Evolutionary conservation across 2,888 invertebrate species (phyloP).

Genomic region (Lasioglossum vierecki): DNA sequence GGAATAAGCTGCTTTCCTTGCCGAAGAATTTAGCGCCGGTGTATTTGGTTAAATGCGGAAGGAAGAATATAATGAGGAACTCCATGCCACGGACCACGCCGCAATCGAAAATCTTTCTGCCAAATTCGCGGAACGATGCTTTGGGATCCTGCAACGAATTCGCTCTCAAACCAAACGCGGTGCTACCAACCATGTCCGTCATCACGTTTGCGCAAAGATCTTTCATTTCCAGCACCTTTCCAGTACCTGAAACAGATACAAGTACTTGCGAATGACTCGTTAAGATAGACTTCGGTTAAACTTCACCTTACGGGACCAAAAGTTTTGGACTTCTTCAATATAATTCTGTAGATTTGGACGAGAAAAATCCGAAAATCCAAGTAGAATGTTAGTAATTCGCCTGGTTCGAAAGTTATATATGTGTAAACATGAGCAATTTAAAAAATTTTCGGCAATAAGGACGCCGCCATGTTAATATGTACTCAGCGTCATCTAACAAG

Average conservation of each 20-base stretch:
- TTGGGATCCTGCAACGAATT: conserved; percentile 83
- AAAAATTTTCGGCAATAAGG: too few relatives aligned
- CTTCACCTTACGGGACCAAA: too few relatives aligned
- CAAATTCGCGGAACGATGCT: conserved; percentile 83
- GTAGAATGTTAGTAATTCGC: too few relatives aligned
- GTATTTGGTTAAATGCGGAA: conserved; percentile 81
- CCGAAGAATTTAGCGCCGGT: conserved; percentile 82
- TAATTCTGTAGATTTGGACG: too few relatives aligned
- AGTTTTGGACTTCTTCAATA: too few relatives aligned
- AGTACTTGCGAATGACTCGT: background rate
- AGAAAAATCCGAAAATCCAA: too few relatives aligned
- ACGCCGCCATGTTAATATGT: too few relatives aligned
- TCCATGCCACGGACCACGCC: conserved; percentile 79
- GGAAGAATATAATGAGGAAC: conserved; percentile 82
- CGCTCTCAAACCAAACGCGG: conserved; percentile 84
- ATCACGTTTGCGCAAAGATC: conserved; percentile 77
- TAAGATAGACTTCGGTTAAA: too few relatives aligned
- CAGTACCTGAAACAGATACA: conserved; percentile 52
- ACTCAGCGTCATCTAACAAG: too few relatives aligned
- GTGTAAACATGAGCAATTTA: too few relatives aligned
- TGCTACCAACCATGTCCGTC: conserved; percentile 84
- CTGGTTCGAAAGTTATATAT: too few relatives aligned
- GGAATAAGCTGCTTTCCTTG: conserved; percentile 77
- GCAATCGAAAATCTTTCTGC: conserved; percentile 82
- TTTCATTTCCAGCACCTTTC: conserved; percentile 75